Conservation (phyloP, 2,113 vertebrate species). For the Sarotherodon lohbergeri region DNA sequence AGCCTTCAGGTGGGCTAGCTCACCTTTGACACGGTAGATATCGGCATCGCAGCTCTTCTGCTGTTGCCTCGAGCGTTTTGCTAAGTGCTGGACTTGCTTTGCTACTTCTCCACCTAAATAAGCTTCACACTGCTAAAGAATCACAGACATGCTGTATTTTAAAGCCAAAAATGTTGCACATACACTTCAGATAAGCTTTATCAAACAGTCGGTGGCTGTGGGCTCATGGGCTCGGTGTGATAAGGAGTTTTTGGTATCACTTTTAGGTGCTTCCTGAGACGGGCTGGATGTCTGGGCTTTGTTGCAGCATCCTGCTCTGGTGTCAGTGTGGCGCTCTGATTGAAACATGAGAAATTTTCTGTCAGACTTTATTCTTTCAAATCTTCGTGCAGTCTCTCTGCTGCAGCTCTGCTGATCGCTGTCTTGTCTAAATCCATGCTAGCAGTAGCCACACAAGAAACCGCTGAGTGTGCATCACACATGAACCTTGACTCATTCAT, state of each 20-base stretch:
- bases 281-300: neutral
- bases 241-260: neutral
- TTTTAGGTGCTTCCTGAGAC: neutral
- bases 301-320: neutral
- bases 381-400: neutral
- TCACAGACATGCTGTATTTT: neutral
- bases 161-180: neutral
- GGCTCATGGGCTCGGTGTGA: neutral
- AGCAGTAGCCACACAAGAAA: neutral
- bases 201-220: neutral
- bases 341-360: neutral
- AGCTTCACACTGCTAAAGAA: neutral
- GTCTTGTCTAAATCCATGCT: neutral
- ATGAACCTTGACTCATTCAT: neutral
- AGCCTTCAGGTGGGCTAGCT: neutral
- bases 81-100: neutral
- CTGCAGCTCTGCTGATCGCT: neutral
- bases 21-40: neutral
- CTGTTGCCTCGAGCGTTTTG: neutral
- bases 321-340: neutral
- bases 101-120: neutral
- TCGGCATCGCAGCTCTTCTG: neutral
- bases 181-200: fast-evolving
- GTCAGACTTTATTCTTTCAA: neutral
- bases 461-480: neutral